Conservation (phyloP, 2,888 invertebrate genomes). For the Drosophila pegasa region DNA sequence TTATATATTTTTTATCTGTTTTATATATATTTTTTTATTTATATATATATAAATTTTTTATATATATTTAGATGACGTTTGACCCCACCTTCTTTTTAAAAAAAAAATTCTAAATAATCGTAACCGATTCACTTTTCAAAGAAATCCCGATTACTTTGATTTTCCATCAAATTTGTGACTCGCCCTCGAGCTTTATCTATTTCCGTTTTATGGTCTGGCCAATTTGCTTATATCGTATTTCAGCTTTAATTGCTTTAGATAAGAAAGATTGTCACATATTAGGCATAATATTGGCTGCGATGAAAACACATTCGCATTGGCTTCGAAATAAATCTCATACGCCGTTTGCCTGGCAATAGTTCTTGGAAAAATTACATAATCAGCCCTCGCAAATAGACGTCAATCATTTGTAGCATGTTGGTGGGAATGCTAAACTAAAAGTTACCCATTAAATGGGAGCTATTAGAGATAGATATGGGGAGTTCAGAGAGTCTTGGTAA, state of each 20-base stretch:
- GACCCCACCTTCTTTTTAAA: background rate
- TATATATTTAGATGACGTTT: background rate
- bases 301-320: background rate
- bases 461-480: background rate
- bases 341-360: background rate
- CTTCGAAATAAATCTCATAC: too few relatives aligned
- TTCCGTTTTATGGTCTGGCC: conserved; percentile 9
- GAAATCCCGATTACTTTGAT: background rate
- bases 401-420: background rate
- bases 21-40: too few relatives aligned
- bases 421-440: background rate
- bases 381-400: conserved; percentile 23
- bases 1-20: too few relatives aligned
- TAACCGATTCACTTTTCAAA: background rate
- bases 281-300: background rate
- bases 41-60: too few relatives aligned
- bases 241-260: conserved; percentile 24
- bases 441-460: conserved; percentile 2
- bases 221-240: conserved; percentile 6
- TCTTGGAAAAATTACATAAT: conserved; percentile 1
- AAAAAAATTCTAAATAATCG: background rate
- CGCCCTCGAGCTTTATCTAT: conserved; percentile 17
- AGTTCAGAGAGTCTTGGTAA: too few relatives aligned
- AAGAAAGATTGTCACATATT: conserved; percentile 16
- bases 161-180: background rate